Evolutionary conservation across 2,888 invertebrate species (phyloP).

Genomic region (Embidobia sp.): DNA sequence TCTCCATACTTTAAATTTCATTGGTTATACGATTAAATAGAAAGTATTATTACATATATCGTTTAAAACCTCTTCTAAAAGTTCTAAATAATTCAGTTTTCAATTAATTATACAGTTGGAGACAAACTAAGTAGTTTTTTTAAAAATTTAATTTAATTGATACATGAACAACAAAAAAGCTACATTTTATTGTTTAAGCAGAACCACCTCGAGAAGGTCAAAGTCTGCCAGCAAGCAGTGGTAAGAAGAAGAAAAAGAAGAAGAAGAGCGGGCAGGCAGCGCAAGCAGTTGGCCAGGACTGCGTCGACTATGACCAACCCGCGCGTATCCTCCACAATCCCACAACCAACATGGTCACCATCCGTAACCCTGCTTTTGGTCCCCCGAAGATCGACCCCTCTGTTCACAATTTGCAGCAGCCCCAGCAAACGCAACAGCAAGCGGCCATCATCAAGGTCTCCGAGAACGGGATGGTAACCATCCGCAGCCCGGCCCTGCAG

Average conservation of each 20-base stretch:
- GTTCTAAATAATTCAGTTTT: too few relatives aligned
- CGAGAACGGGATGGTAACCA: conserved; percentile 92
- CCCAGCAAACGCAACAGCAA: conserved; percentile 75
- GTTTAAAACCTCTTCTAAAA: too few relatives aligned
- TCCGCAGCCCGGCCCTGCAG: conserved; percentile 88
- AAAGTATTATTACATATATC: too few relatives aligned
- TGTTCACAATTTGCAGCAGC: conserved; percentile 16
- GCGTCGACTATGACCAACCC: conserved; percentile 73
- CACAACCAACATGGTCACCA: conserved; percentile 87
- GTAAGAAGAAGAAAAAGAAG: conserved; percentile 84
- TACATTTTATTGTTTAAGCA: too few relatives aligned
- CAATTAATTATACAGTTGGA: too few relatives aligned
- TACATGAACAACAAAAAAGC: too few relatives aligned
- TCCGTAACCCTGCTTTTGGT: conserved; percentile 90
- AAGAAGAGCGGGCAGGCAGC: conserved; percentile 71
- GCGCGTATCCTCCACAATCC: conserved; percentile 81
- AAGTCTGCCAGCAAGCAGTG: conserved; percentile 78
- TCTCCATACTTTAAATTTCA: too few relatives aligned
- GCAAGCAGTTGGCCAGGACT: conserved; percentile 11
- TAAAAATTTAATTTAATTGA: too few relatives aligned
- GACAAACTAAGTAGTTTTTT: too few relatives aligned
- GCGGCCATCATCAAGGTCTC: conserved; percentile 86
- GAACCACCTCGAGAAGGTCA: conserved; percentile 70
- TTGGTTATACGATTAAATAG: too few relatives aligned
- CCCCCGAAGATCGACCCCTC: conserved; percentile 81